Evolutionary conservation across 2,888 invertebrate genomes (phyloP), one percentile per base, ranked within the genome.

Genomic region (Pteria penguin): DNA sequence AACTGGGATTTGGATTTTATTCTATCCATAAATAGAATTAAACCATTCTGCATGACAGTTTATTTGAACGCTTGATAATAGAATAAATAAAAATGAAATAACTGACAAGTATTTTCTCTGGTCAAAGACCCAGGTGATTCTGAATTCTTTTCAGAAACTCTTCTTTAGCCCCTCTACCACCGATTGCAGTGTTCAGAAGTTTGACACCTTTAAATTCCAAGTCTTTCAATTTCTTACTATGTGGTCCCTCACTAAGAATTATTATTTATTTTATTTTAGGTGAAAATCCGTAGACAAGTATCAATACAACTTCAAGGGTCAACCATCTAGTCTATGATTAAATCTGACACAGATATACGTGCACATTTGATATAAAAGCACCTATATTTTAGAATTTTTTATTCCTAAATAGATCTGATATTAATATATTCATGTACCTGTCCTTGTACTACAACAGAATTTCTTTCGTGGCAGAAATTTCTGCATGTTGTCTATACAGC

Each of bases 381-480:
- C n/a, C n/a, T n/a, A n/a, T n/a, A n/a, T n/a, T n/a, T n/a, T n/a
- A n/a, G n/a, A n/a, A n/a, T n/a, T n/a, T n/a, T n/a, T n/a, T n/a
- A n/a, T n/a, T n/a, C n/a, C n/a, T n/a, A n/a, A n/a, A n/a, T n/a
- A n/a, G n/a, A n/a, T n/a, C n/a, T n/a, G n/a, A n/a, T n/a, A n/a
- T n/a, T n/a, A n/a, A n/a, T n/a, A 4, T n/a, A 63, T 3, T 29
- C 33, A 45, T 27, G 63, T 65, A 75, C 70, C 63, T 75, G 29
- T 58, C 29, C 65, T 54, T 70, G 52, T 65, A 65, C 36, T 75
- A 65, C 29, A n/a, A 69, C 24, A 75, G 32, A 24, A 75, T 60
- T 24, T 75, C 65, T 22, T 63, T 29, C 24, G 65, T 58, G 11
- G 69, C 22, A 57, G 63, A 22, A 24, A 75, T 68, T 36, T 75